phyloP scores from a whole-genome alignment of 2,888 invertebrate species.

The Nemoura dubitans region DNA sequence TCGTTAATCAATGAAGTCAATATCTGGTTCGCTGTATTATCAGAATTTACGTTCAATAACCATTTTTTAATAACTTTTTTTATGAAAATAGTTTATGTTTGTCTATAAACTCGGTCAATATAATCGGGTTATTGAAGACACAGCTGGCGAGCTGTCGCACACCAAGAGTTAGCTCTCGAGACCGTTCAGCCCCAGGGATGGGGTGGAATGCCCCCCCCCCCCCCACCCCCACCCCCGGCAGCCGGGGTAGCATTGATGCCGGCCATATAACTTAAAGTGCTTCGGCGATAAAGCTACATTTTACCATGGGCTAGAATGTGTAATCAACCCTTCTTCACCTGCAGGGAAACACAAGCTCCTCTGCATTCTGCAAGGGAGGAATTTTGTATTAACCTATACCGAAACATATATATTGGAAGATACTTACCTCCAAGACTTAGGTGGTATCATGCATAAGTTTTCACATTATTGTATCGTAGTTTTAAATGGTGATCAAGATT shows the following conservation, averaged over 20 bases:
- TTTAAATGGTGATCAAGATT: too few relatives aligned
- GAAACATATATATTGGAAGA: too few relatives aligned
- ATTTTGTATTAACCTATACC: too few relatives aligned
- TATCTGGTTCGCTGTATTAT: constrained; percentile 5
- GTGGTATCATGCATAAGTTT: too few relatives aligned
- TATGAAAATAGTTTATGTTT: constrained; percentile 30
- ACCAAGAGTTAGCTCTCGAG: constrained; percentile 8
- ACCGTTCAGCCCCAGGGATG: neutral
- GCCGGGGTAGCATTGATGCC: neutral
- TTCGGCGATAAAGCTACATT: constrained; percentile 24
- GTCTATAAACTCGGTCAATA: constrained; percentile 29
- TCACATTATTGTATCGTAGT: too few relatives aligned
- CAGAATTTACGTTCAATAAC: constrained; percentile 25
- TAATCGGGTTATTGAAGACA: constrained; percentile 34
- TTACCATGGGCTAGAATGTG: neutral
- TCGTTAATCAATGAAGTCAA: constrained; percentile 18
- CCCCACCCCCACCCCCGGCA: neutral
- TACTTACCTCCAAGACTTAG: too few relatives aligned
- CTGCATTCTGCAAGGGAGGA: too few relatives aligned
- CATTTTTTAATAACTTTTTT: constrained; percentile 26
- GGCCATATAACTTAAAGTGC: constrained; percentile 20
- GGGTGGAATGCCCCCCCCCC: too few relatives aligned
- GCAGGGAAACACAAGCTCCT: neutral
- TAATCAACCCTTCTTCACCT: constrained; percentile 33
- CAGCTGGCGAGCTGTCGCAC: neutral